A percentile compares a stretch with the other conserved stretches of the same genome.
Evolutionary conservation across 2,113 vertebrate species (phyloP).

Genomic region (Piprites chloris): DNA sequence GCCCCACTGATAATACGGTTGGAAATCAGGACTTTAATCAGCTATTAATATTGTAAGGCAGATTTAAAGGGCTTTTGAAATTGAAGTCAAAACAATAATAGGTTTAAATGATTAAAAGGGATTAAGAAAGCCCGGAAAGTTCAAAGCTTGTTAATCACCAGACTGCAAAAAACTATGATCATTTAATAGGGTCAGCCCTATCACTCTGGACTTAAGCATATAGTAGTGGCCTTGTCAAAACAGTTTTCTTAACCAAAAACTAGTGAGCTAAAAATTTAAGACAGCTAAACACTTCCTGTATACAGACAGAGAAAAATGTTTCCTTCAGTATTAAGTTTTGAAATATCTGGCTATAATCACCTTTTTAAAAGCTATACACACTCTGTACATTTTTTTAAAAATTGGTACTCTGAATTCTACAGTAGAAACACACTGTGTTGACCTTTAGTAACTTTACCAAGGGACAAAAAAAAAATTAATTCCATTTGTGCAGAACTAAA

Average conservation of each 20-base stretch:
- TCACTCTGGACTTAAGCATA: neutral
- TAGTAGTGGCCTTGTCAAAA: neutral
- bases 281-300: neutral
- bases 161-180: neutral
- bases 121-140: conserved; percentile 62
- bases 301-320: neutral
- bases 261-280: neutral
- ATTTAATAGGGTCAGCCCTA: conserved; percentile 23
- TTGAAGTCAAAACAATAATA: conserved; percentile 66
- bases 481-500: neutral
- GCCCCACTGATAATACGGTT: neutral
- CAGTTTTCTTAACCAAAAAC: neutral
- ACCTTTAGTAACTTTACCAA: neutral
- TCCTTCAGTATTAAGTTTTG: neutral
- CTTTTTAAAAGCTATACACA: neutral
- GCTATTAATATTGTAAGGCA: conserved; percentile 53
- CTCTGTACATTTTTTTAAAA: fast-evolving
- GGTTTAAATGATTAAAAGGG: conserved; percentile 71
- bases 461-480: neutral
- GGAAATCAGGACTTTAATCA: conserved; percentile 48
- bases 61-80: conserved; percentile 64
- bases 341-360: neutral
- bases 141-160: conserved; percentile 52
- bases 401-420: neutral
- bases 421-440: neutral